Evolutionary conservation across 2,888 invertebrate species (phyloP).

Genomic region (Eurytoma californica): DNA sequence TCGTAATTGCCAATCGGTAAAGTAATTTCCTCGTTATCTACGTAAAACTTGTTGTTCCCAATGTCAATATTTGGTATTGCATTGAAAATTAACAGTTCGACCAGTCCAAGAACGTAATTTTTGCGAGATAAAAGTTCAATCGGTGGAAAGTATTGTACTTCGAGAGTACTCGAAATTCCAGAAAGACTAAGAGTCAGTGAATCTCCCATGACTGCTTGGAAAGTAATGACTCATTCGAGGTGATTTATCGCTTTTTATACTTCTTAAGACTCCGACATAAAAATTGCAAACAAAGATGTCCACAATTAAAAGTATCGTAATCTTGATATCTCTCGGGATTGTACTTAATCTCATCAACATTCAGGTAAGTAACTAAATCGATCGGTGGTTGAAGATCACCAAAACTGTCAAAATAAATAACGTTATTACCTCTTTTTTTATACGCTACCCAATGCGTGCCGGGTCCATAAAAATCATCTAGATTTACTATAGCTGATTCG

Average conservation of each 20-base stretch:
- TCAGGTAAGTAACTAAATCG: slow-evolving; percentile 47
- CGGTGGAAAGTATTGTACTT: slow-evolving; percentile 60
- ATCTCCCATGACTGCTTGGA: slow-evolving; percentile 41
- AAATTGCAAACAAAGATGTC: slow-evolving; percentile 42
- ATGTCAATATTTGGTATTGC: neutral
- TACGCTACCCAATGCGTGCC: slow-evolving; percentile 62
- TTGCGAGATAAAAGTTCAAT: slow-evolving; percentile 53
- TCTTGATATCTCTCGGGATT: slow-evolving; percentile 56
- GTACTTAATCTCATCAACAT: slow-evolving; percentile 53
- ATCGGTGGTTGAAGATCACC: slow-evolving; percentile 53
- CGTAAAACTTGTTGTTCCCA: neutral
- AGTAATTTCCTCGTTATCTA: neutral
- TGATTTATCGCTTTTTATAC: neutral
- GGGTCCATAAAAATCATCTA: slow-evolving; percentile 54
- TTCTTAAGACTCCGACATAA: slow-evolving; percentile 7
- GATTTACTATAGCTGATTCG: slow-evolving; percentile 58
- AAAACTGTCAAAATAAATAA: slow-evolving; percentile 57
- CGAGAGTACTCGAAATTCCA: slow-evolving; percentile 60
- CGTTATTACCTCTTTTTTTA: slow-evolving; percentile 37
- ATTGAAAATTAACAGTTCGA: neutral
- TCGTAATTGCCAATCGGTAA: neutral
- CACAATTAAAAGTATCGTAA: slow-evolving; percentile 35
- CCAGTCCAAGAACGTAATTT: neutral
- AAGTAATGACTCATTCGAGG: neutral
- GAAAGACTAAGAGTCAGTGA: slow-evolving; percentile 64